These are phyloP conservation scores for Gila robusta DNA, from an alignment of 2,797 vertebrate genomes.

Conservation along the genomic window DNA sequence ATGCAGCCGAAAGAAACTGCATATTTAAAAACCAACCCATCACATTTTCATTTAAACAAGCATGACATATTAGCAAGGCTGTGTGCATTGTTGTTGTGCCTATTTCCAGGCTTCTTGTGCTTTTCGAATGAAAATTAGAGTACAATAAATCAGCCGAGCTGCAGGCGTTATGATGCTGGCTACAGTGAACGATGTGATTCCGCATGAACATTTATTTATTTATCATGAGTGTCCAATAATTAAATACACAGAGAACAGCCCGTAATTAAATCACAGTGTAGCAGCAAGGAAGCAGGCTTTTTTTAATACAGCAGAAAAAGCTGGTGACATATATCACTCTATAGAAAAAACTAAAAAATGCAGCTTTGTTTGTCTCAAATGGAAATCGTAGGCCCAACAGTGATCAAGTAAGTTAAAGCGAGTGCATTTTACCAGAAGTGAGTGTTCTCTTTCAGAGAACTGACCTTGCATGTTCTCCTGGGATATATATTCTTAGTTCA, in stretches of 20 bases:
- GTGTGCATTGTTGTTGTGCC: background rate
- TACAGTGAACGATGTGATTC: conserved; percentile 22
- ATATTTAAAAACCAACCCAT: conserved; percentile 35
- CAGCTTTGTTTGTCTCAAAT: conserved; percentile 9
- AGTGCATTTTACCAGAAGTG: conserved; percentile 36
- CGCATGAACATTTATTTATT: conserved; percentile 38
- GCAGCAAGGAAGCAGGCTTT: background rate
- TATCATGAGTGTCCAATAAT: conserved; percentile 45
- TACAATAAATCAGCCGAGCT: conserved; percentile 43
- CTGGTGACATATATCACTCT: background rate
- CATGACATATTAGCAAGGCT: conserved; percentile 31
- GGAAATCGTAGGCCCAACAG: background rate
- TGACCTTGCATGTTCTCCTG: conserved; percentile 36
- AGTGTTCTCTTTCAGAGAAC: conserved; percentile 27
- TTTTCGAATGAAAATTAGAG: conserved; percentile 30
- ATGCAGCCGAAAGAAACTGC: conserved; percentile 12
- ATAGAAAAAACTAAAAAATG: background rate
- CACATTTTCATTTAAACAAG: conserved; percentile 22
- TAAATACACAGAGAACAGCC: conserved; percentile 35
- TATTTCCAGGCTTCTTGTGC: conserved; percentile 33
- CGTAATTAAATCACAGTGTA: conserved; percentile 33
- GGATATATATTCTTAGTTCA: conserved; percentile 41
- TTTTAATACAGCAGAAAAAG: conserved; percentile 5
- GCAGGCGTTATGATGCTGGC: conserved; percentile 2
- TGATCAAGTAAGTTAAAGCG: conserved; percentile 32